Evolutionary conservation across 2,888 invertebrate species (phyloP).

Genomic region (Spilarctia lutea): DNA sequence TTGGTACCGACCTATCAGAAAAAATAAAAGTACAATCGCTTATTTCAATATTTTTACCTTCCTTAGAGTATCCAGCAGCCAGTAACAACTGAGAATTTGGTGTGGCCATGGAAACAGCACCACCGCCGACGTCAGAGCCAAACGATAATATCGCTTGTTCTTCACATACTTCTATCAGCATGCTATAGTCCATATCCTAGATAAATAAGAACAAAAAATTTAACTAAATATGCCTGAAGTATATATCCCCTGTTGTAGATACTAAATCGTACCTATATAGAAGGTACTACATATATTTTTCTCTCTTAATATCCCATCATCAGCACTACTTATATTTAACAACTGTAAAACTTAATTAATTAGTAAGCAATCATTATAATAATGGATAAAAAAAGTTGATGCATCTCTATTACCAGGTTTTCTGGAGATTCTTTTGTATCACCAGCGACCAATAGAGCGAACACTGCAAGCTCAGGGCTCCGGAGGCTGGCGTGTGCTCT

Average conservation of each 20-base stretch:
- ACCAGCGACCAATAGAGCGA: slow-evolving; percentile 63
- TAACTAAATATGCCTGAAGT: no score
- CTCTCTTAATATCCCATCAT: no score
- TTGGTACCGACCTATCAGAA: no score
- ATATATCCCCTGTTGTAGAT: no score
- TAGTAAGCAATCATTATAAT: neutral
- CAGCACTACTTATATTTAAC: no score
- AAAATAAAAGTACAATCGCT: neutral
- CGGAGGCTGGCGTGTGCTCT: slow-evolving; percentile 68
- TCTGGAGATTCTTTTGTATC: slow-evolving; percentile 60
- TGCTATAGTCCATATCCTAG: slow-evolving; percentile 67
- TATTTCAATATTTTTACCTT: slow-evolving; percentile 53
- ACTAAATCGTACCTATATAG: no score
- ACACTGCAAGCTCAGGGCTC: slow-evolving; percentile 70
- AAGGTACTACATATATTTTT: no score
- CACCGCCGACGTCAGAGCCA: slow-evolving; percentile 63
- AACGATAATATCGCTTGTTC: slow-evolving; percentile 61
- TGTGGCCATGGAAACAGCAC: slow-evolving; percentile 60
- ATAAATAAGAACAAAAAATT: neutral
- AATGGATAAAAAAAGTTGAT: slow-evolving; percentile 10
- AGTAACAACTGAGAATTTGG: slow-evolving; percentile 66
- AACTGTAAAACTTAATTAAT: no score
- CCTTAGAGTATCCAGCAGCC: slow-evolving; percentile 69
- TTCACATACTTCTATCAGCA: slow-evolving; percentile 72
- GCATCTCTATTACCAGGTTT: slow-evolving; percentile 20